Base-by-base conservation (phyloP, 2,113 vertebrate genomes). In the Prunella himalayana region DNA sequence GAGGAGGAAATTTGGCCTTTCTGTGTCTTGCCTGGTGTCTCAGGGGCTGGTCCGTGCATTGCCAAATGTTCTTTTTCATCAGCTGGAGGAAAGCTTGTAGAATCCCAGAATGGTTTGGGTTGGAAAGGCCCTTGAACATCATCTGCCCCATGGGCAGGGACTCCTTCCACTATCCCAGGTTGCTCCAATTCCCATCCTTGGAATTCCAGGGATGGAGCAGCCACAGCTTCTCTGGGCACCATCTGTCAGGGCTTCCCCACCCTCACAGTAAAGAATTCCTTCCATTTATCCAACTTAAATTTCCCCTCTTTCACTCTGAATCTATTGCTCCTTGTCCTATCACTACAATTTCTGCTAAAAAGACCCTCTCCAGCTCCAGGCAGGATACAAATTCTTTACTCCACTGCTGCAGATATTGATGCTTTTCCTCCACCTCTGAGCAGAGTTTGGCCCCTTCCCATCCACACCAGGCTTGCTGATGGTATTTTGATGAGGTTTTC, bases 391-490 rank as follows among this genome's bases (percentile, higher is more conserved):
- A 4, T 42, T 42, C 42, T 71, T 56, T 7, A 0, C 37, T 8
- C 0, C 3, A 0, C 45, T 71, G 19, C 61, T 68, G 15, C 53
- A 25, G 68, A 3, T 19, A 16, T 2, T 1, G 7, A 53, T 54
- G 51, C 59, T 65, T 42, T 35, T 82, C 73, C 31, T 76, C 41
- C 39, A 3, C 0, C 1, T 49, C 68, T 17, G 72, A 39, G 10
- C n/a, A 42, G 76, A 30, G 31, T 51, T 75, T 71, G 81, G 50
- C 73, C 61, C 51, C 45, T 79, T 51, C 65, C 61, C 41, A 17
- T 13, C 27, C 13, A 0, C 2, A 0, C 22, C 50, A 37, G 3
- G 0, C 35, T 59, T 8, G 28, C 68, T 63, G 17, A 0, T 28
- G 44, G 30, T 16, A 2, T 35, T 90, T 89, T 24, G 76, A 18